Evolutionary conservation across 1,140 invertebrate species (phyloP).

Genomic region (Steinernema khuongi): DNA sequence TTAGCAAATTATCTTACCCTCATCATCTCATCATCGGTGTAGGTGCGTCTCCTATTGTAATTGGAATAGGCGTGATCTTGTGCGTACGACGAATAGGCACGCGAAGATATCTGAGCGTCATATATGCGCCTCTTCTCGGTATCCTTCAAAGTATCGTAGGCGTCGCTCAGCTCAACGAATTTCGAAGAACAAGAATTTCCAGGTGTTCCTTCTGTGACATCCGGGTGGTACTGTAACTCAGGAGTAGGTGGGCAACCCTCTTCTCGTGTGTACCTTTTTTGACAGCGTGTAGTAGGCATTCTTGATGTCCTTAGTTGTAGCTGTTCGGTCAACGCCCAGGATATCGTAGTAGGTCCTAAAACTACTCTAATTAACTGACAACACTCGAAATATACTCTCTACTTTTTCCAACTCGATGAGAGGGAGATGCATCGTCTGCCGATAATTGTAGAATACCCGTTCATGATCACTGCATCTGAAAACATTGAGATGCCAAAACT

Average conservation of each 20-base stretch:
- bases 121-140: conserved; percentile 20
- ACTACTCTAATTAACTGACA: neutral
- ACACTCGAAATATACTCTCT: neutral
- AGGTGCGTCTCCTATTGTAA: neutral
- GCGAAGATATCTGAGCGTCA: neutral
- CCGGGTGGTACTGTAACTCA: conserved; percentile 29
- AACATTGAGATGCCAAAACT: neutral
- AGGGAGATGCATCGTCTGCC: neutral
- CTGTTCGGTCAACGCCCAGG: neutral
- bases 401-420: neutral
- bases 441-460: neutral
- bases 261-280: conserved; percentile 19
- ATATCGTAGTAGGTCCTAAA: conserved; percentile 2
- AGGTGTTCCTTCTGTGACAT: conserved; percentile 13
- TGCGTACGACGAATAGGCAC: neutral
- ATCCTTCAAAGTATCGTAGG: conserved; percentile 26
- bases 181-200: neutral
- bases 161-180: conserved; percentile 25
- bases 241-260: neutral
- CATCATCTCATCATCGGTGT: neutral
- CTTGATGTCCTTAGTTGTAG: neutral
- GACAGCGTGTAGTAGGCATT: conserved; percentile 15
- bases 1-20: neutral
- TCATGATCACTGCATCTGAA: neutral
- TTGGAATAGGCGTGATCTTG: neutral